Evolutionary conservation across 2,113 vertebrate species (phyloP).

Genomic region (Antechinus flavipes): DNA sequence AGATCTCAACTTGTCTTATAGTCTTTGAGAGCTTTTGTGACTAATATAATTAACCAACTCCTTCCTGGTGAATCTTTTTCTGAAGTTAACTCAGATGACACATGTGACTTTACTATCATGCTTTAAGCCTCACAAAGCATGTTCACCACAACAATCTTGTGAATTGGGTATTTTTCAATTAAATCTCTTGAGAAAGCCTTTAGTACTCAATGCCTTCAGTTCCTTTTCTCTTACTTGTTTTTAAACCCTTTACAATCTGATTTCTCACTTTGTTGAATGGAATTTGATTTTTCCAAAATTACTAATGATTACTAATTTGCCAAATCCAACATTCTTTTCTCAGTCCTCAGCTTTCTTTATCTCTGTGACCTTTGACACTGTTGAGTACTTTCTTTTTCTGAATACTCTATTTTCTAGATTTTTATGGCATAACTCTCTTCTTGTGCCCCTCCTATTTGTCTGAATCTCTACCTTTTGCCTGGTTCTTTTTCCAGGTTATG

Average conservation of each 20-base stretch:
- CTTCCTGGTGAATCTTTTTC: background rate
- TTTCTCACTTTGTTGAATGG: background rate
- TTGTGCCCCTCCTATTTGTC: background rate
- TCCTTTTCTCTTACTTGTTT: background rate
- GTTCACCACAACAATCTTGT: background rate
- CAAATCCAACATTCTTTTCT: background rate
- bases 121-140: background rate
- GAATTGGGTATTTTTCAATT: background rate
- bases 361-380: background rate
- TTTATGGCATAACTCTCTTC: background rate
- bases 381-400: background rate
- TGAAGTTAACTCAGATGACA: background rate
- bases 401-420: background rate
- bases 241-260: background rate
- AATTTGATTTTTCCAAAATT: background rate
- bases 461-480: background rate
- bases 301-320: no score
- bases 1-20: background rate
- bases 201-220: background rate
- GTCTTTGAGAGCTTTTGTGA: background rate
- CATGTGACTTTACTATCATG: background rate
- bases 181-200: background rate
- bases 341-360: background rate
- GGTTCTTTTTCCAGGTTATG: background rate
- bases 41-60: background rate